Evolutionary conservation across 2,797 vertebrate species (phyloP).

Genomic region (Pitangus sulphuratus): DNA sequence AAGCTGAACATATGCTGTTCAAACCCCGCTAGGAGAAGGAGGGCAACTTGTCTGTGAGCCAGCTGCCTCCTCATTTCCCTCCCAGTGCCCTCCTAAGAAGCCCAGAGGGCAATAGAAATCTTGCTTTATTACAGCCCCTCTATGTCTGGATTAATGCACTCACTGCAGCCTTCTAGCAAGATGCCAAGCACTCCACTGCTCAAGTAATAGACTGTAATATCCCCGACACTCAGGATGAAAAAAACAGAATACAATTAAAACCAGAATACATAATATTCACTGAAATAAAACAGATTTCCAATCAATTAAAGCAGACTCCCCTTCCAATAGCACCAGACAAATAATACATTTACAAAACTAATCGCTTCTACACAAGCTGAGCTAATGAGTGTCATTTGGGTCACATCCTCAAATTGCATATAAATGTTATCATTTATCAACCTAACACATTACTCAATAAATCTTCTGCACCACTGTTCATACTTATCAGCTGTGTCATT

Average conservation of each 20-base stretch:
- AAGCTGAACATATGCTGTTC: neutral
- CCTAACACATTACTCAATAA: constrained; percentile 74
- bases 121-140: neutral
- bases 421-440: constrained; percentile 78
- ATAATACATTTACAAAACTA: constrained; percentile 76
- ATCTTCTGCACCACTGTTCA: constrained; percentile 67
- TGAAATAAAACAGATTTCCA: constrained; percentile 69
- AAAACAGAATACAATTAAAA: constrained; percentile 57
- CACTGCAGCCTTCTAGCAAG: neutral
- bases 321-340: constrained; percentile 54
- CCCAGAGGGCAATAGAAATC: neutral
- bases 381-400: constrained; percentile 75
- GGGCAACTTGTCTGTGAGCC: neutral
- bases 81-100: neutral
- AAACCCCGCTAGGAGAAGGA: neutral
- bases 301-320: constrained; percentile 61
- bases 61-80: neutral
- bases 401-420: constrained; percentile 79
- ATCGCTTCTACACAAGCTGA: constrained; percentile 64
- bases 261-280: constrained; percentile 55
- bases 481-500: constrained; percentile 59
- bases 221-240: constrained; percentile 35
- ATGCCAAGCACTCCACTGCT: neutral
- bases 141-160: neutral
- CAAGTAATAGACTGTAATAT: constrained; percentile 20